Evolutionary conservation across 2,113 vertebrate genomes (phyloP), one percentile per base, ranked within the genome.

Genomic region (Ginglymostoma cirratum): DNA sequence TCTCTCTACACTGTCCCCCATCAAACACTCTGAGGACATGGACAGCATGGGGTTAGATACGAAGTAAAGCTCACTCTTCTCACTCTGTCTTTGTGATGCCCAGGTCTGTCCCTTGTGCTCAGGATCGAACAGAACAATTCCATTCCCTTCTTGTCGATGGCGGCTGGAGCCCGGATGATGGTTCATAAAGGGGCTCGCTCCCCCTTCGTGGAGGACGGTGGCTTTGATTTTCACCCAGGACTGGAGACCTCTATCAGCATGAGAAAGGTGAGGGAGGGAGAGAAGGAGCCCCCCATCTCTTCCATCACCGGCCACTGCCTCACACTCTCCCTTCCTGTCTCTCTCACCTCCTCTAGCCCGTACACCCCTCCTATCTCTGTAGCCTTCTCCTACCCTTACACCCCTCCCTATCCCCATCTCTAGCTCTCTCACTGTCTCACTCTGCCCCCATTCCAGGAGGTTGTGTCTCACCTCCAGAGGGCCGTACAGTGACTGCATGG

Each of bases 181-280:
- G 98, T 98, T 45, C 98, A 98, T 0, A 97, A 97, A 0, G 98
- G 98, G 96, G 97, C 97, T 0, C 98, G 98, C 72, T 97, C 97
- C 0, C 97, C 98, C 69, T 98, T 98, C 95, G 98, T 98, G 98
- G 98, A 98, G 2, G 98, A 98, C 0, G 97, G 97, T 2, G 98
- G 98, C 38, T 98, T 98, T 96, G 98, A 98, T 0, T 72, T 98
- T 48, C 97, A 98, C 5, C 98, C 98, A 0, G 98, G 98, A 0
- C 96, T 98, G 0, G 98, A 98, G 97, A 98, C 98, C 76, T 98
- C 98, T 96, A 97, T 98, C 96, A 97, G 97, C 96, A 98, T 98
- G 98, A 97, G 87, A 96, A 98, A 98, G 98, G 98, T 98, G 7
- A 61, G 55, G 55, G 55, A 61, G 6, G 55, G 55, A 61, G 55